A percentile compares a stretch with the other conserved stretches of the same genome.
These are phyloP conservation scores for Chrysaora quinquecirrha DNA, from an alignment of 30 jellyfish, hydroid and myxozoan species.

Conservation along the genomic window DNA sequence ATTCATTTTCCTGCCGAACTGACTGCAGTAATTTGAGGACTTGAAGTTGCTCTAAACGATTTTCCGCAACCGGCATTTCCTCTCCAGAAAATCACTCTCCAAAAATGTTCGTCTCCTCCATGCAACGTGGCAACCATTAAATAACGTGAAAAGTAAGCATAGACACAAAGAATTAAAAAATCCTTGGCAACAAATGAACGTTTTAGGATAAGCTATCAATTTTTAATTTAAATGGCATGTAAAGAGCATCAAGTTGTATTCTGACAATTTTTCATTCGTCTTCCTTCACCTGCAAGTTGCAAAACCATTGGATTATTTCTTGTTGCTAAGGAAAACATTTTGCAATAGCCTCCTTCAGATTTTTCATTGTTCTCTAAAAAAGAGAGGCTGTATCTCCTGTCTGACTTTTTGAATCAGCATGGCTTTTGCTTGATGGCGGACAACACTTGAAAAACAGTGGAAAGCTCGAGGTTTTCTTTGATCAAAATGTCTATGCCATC, in stretches of 20 bases:
- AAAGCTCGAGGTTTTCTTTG: not conserved
- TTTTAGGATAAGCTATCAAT: not conserved
- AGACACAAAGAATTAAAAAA: not conserved
- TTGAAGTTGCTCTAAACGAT: constrained; percentile 81
- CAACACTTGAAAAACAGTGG: no score
- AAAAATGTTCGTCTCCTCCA: not conserved
- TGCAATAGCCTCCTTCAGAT: constrained; percentile 6
- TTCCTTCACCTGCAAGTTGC: not conserved
- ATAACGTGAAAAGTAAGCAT: no score
- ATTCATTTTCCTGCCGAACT: constrained; percentile 74
- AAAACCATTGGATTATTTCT: not conserved
- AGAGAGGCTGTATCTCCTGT: no score
- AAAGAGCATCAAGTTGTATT: constrained; percentile 63
- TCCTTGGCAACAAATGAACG: not conserved
- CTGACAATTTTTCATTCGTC: not conserved
- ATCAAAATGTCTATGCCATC: constrained; percentile 60
- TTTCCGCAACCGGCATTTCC: constrained; percentile 86
- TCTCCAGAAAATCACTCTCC: not conserved
- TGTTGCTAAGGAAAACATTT: constrained; percentile 30
- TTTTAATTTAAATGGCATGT: constrained; percentile 49
- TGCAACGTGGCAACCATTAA: not conserved
- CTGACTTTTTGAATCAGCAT: no score
- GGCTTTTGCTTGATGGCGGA: no score
- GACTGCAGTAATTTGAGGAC: constrained; percentile 84
- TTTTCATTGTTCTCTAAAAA: not conserved